phyloP scores from a whole-genome alignment of 2,888 invertebrate genomes.

The Eupithecia vulgata region DNA sequence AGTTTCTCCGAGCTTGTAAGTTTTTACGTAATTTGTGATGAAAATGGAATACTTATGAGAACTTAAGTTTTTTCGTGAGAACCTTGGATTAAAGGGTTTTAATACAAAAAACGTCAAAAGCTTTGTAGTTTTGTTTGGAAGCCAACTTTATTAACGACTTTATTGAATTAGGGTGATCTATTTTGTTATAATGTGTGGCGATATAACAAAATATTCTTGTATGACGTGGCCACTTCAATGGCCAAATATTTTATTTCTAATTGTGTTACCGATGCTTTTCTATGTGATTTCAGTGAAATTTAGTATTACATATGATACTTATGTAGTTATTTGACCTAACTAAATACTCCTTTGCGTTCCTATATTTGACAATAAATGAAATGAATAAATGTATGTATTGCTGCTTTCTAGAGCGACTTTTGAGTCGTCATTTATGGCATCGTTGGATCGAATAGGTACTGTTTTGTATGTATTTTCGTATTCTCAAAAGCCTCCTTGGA shows the following conservation, averaged over 20 bases:
- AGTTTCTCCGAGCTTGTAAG: slow-evolving; percentile 18
- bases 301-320: too few relatives aligned
- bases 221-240: too few relatives aligned
- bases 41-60: not conserved
- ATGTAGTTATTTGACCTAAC: too few relatives aligned
- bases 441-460: not conserved
- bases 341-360: too few relatives aligned
- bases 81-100: not conserved
- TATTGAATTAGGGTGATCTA: too few relatives aligned
- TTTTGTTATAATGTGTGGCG: too few relatives aligned
- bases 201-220: too few relatives aligned
- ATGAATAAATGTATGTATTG: too few relatives aligned
- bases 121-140: not conserved
- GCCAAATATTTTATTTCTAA: too few relatives aligned
- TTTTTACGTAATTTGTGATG: slow-evolving; percentile 11
- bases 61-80: not conserved
- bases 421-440: not conserved
- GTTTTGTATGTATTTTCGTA: not conserved
- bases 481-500: not conserved
- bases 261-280: too few relatives aligned
- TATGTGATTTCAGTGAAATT: too few relatives aligned
- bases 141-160: not conserved
- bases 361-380: too few relatives aligned
- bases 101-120: not conserved
- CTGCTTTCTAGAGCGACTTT: not conserved